Evolutionary conservation across 2,113 vertebrate genomes (phyloP).

Genomic region (Heterotilapia buettikoferi): DNA sequence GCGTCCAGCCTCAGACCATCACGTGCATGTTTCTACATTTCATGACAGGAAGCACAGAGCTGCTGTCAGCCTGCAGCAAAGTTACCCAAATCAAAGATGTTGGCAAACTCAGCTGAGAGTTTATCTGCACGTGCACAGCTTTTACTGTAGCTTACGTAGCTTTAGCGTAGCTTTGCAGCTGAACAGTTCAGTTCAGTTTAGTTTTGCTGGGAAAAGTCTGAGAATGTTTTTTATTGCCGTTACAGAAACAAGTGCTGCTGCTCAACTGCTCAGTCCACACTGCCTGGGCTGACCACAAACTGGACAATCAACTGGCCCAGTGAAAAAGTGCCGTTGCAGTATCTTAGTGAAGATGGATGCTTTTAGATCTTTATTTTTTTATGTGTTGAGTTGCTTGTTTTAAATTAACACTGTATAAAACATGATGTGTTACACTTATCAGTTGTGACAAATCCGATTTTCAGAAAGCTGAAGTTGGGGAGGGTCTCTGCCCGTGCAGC

Average conservation of each 20-base stretch:
- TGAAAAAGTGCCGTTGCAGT: not conserved
- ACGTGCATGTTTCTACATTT: not conserved
- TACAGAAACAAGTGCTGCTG: not conserved
- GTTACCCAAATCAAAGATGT: not conserved
- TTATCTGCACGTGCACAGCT: not conserved
- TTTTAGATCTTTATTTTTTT: not conserved
- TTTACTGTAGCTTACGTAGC: not conserved
- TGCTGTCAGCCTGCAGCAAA: not conserved
- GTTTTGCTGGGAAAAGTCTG: not conserved
- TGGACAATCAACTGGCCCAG: not conserved
- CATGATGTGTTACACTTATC: not conserved
- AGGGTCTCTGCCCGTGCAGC: not conserved
- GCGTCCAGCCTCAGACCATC: not conserved
- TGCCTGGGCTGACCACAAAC: rapidly evolving
- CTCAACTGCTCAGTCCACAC: not conserved
- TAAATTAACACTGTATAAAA: not conserved
- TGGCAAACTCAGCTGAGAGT: not conserved
- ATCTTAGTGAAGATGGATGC: not conserved
- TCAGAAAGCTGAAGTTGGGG: not conserved
- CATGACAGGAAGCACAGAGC: not conserved
- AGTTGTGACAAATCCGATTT: not conserved
- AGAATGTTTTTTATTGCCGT: rapidly evolving
- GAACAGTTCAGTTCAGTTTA: not conserved
- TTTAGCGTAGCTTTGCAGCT: not conserved
- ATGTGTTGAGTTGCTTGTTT: not conserved